Base-by-base conservation (phyloP, 2,797 vertebrate species). In the Mico argentatus region DNA sequence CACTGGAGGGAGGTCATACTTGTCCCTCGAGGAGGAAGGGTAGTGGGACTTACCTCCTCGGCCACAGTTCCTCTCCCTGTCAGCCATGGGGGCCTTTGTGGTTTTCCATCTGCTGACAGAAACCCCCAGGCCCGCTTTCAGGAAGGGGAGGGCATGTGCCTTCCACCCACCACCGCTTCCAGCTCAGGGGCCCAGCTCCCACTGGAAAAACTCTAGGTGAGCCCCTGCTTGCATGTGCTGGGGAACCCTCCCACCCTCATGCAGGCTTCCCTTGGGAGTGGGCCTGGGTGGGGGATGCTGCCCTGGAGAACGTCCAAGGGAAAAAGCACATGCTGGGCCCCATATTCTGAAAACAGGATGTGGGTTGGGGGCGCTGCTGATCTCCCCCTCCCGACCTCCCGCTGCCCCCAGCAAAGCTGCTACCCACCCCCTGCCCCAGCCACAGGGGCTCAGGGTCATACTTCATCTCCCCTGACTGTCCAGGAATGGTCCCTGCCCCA, bases 201-300 rank as follows among this genome's bases (percentile, higher is more conserved):
- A 27, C 87, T 96, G 97, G 95, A 98, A 97, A 97, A 96, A 92
- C 52, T 50, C 46, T 39, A n/a, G 70, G 76, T 88, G 73, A 59
- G 67, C 26, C 46, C 39, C n/a, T 92, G 81, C 48, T 17, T 33
- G 48, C 85, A 67, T 10, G 70, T 72, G 97, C 94, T 81, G 84
- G 97, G 94, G 96, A 94, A 87, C 93, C 97, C 97, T 98, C 97
- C 98, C 97, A 96, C 22, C 91, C 92, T 96, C 84, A 92, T 84
- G 79, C 83, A 50, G 88, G 36, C 46, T 7, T 97, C 30, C 48
- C 36, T 55, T 59, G 91, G 97, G 97, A 96, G 83, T 17, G 5
- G 91, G 95, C 4, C n/a, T 90, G 92, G 97, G 89, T 57, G 95
- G 95, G 61, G 94, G 97, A 80, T 2, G 5, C 46, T 20, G 41